phyloP scores from a whole-genome alignment of 2,888 invertebrate genomes.

The Thera obeliscata region DNA sequence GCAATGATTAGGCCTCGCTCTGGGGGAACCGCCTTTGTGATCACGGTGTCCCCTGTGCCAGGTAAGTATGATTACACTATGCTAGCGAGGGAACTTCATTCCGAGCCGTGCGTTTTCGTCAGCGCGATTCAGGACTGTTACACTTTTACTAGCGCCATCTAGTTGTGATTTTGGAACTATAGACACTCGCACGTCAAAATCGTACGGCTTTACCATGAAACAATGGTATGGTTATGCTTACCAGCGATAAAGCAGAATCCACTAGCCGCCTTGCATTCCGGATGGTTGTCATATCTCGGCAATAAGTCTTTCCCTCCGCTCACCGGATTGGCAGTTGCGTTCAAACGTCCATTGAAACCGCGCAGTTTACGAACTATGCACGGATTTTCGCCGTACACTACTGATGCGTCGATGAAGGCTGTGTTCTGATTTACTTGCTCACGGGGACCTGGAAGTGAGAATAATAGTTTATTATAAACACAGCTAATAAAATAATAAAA shows the following conservation, averaged over 20 bases:
- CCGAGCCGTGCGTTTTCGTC: too few relatives aligned
- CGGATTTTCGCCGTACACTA: slow-evolving; percentile 94
- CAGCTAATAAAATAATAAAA: neutral
- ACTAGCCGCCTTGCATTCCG: slow-evolving; percentile 94
- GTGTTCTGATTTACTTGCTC: slow-evolving; percentile 98
- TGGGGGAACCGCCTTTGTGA: too few relatives aligned
- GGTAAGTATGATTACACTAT: too few relatives aligned
- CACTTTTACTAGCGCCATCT: too few relatives aligned
- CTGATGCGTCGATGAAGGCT: slow-evolving; percentile 94
- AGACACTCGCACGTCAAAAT: too few relatives aligned
- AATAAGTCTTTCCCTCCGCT: slow-evolving; percentile 90
- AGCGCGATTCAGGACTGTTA: too few relatives aligned
- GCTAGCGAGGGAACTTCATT: too few relatives aligned
- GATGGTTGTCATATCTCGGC: slow-evolving; percentile 90
- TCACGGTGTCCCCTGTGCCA: too few relatives aligned
- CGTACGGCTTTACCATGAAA: neutral
- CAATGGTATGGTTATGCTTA: slow-evolving; percentile 46
- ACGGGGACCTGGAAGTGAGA: slow-evolving; percentile 86
- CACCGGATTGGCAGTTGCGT: slow-evolving; percentile 90
- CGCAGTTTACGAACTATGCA: slow-evolving; percentile 91
- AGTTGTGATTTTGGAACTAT: too few relatives aligned
- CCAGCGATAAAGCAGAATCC: slow-evolving; percentile 95
- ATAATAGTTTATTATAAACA: neutral
- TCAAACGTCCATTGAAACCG: slow-evolving; percentile 92
- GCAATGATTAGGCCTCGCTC: too few relatives aligned